Percentiles rank a stretch among this genome's conserved stretches.
phyloP scores from a whole-genome alignment of 2,797 vertebrate genomes.

The Pelobates cultripes region DNA sequence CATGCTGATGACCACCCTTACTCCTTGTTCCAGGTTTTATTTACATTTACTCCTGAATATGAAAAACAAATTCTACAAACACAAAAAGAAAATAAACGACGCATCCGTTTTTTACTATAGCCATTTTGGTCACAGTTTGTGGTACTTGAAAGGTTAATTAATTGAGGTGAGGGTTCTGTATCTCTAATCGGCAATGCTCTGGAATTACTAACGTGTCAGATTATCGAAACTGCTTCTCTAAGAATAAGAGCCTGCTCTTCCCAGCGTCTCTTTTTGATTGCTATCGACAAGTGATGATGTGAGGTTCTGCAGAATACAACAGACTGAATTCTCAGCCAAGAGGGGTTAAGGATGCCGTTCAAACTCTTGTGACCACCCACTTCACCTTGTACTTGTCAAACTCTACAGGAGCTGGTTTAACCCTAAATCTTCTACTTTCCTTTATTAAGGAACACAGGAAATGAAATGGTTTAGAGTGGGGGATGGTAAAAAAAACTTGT shows the following conservation, averaged over 20 bases:
- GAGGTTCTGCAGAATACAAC: slow-evolving; percentile 64
- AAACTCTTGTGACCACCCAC: slow-evolving; percentile 68
- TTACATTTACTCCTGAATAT: no score
- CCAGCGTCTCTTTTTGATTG: slow-evolving; percentile 59
- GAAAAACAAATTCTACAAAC: no score
- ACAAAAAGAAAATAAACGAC: no score
- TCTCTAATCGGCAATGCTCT: no score
- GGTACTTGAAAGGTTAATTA: no score
- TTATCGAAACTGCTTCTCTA: slow-evolving; percentile 52
- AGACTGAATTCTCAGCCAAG: slow-evolving; percentile 69
- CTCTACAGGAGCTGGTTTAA: slow-evolving; percentile 17
- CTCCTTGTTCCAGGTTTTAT: no score
- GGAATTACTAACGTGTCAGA: neutral
- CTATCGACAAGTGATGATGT: slow-evolving; percentile 68
- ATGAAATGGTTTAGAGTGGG: slow-evolving; percentile 40
- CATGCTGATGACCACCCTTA: no score
- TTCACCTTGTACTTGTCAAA: slow-evolving; percentile 58
- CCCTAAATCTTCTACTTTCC: slow-evolving; percentile 34
- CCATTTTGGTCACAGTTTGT: no score
- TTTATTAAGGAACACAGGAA: slow-evolving; percentile 46
- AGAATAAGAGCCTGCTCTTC: slow-evolving; percentile 36
- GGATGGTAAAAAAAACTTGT: slow-evolving; percentile 17
- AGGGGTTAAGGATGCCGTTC: slow-evolving; percentile 69
- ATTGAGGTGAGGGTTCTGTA: no score
- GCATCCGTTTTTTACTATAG: no score